Evolutionary conservation across 2,113 vertebrate genomes (phyloP), one percentile per base, ranked within the genome.

Genomic region (Rousettus leschenaultii): DNA sequence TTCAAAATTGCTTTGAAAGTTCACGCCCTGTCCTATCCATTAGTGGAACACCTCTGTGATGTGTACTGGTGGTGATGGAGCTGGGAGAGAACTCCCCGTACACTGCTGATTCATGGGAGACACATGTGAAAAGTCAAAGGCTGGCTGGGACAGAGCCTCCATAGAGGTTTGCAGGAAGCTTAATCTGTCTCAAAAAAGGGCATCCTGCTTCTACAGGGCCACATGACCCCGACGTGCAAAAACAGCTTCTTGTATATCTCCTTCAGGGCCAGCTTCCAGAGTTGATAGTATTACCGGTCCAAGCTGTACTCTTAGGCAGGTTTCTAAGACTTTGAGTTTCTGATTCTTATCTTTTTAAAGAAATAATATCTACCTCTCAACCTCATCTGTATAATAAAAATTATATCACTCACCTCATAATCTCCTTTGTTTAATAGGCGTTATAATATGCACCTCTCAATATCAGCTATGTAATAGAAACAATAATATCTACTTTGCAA

Each of bases 1-100:
- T 97, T 94, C 74, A 95, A 86, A 96, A 97, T 95, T 96, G 45
- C 92, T 96, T 77, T 94, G 95, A 97, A 97, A 96, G 96, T 91
- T 85, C 65, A 87, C 38, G 92, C 93, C 48, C 85, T 35, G 0
- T 92, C 85, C 95, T 86, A 91, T 94, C 94, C 88, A 96, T 96
- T 97, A 96, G 73, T 53, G n/a, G 73, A 77, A 75, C 55, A 85
- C 45, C 88, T 95, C 73, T 78, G 48, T 95, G 96, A 94, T 90
- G 92, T 88, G 66, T 86, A 51, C 57, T 22, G 4, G 71, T 48
- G 71, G n/a, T 78, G 91, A 83, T 53, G 57, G 71, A 89, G 71
- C 66, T 77, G 57, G 51, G 15, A 8, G 71, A 89, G 61, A 90
- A 48, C 16, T 85, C 55, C 91, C n/a, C 3, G 7, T 33, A 51